Evolutionary conservation across 1,140 invertebrate genomes (phyloP).

Genomic region (Phocides pigmalion): DNA sequence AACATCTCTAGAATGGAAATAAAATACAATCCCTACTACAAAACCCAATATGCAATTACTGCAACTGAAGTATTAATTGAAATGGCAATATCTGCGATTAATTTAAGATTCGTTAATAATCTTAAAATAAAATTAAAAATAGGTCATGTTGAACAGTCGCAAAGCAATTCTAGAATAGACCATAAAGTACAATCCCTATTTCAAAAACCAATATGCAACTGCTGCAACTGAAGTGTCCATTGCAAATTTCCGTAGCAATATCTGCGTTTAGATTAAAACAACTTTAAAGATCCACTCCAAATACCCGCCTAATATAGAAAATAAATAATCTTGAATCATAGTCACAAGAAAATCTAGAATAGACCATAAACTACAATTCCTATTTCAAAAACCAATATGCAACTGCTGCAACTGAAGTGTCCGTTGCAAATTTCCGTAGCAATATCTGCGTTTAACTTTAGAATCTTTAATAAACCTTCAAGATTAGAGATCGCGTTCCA

Average conservation of each 20-base stretch:
- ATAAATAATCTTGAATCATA: too few species aligned
- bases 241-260: too few species aligned
- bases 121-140: too few species aligned
- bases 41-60: conserved; percentile 4
- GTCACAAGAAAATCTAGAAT: too few species aligned
- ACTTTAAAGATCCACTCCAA: conserved; percentile 37
- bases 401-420: background rate
- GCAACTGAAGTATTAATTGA: background rate
- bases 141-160: too few species aligned
- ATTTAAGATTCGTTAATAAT: too few species aligned
- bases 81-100: too few species aligned
- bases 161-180: too few species aligned
- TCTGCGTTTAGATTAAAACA: too few species aligned
- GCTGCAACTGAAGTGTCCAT: conserved; percentile 2
- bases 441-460: background rate
- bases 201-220: conserved; percentile 7
- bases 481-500: conserved; percentile 37
- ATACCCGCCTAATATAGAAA: too few species aligned
- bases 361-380: background rate
- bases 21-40: conserved; percentile 6
- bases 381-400: conserved; percentile 5
- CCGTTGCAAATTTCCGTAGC: background rate
- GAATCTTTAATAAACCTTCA: conserved; percentile 43
- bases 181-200: conserved; percentile 4
- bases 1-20: too few species aligned